phyloP scores from a whole-genome alignment of 2,113 vertebrate species.

The Channa maculata region DNA sequence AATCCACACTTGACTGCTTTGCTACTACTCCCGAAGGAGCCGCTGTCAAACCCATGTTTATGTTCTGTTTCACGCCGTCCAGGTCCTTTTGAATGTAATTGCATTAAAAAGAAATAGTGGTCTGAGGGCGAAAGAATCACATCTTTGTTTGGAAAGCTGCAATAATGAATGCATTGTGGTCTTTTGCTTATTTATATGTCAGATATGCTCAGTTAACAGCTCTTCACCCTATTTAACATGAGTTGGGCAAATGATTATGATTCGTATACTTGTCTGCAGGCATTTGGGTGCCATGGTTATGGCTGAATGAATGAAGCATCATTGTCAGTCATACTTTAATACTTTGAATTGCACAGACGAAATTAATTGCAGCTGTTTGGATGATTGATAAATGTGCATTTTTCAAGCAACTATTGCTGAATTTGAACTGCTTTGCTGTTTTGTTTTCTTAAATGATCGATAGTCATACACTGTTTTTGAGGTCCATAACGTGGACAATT shows the following conservation, averaged over 20 bases:
- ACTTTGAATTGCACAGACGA: too few species aligned
- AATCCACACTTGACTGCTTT: conserved; percentile 2
- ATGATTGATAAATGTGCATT: too few species aligned
- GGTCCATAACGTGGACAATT: too few species aligned
- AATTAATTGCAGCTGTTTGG: too few species aligned
- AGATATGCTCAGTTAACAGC: not conserved
- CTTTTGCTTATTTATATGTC: not conserved
- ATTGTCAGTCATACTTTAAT: too few species aligned
- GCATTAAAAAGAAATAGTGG: conserved; percentile 1
- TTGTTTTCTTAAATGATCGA: too few species aligned
- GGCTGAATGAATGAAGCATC: too few species aligned
- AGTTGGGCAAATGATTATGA: not conserved
- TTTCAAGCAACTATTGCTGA: too few species aligned
- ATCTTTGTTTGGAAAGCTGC: conserved; percentile 5
- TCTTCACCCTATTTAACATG: not conserved
- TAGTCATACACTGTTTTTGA: too few species aligned
- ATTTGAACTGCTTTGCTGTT: too few species aligned
- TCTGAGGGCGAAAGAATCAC: not conserved
- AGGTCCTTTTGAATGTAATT: conserved; percentile 18
- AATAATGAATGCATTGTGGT: not conserved
- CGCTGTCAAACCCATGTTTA: conserved; percentile 20
- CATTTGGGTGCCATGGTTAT: too few species aligned
- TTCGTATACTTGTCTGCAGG: too few species aligned
- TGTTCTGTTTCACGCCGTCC: conserved; percentile 27
- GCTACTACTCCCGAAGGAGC: conserved; percentile 10